Percentiles rank a stretch among this genome's conserved stretches.
phyloP scores from a whole-genome alignment of 2,113 vertebrate genomes.

The Scomber colias region DNA sequence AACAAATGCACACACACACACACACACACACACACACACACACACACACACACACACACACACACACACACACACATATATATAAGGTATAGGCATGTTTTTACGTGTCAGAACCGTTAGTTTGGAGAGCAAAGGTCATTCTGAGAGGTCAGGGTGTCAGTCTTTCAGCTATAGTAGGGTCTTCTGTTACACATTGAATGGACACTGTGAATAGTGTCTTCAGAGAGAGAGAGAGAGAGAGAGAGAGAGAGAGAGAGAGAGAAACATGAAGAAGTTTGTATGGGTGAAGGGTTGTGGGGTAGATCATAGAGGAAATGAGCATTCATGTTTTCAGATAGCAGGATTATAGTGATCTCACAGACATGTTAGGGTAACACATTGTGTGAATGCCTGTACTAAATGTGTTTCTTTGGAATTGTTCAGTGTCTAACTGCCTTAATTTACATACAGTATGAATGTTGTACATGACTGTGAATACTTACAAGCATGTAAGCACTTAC shows the following conservation, averaged over 20 bases:
- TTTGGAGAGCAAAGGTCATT: conserved; percentile 65
- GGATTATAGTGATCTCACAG: conserved; percentile 65
- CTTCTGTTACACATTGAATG: conserved; percentile 68
- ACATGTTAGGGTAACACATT: conserved; percentile 21
- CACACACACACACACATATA: background rate
- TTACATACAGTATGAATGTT: conserved; percentile 3
- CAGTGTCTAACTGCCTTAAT: background rate
- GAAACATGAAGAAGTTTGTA: conserved; percentile 39
- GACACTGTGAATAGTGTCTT: conserved; percentile 55
- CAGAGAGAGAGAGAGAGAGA: conserved; percentile 10
- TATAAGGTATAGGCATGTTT: conserved; percentile 49
- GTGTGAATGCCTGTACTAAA: background rate
- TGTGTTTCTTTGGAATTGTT: background rate
- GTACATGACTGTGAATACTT: conserved; percentile 18
- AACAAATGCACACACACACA: conserved; percentile 24
- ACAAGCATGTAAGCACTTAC: background rate
- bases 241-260: conserved; percentile 4
- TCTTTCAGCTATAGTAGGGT: conserved; percentile 71
- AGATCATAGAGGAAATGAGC: conserved; percentile 46
- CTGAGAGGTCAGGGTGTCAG: conserved; percentile 63
- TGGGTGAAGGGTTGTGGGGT: conserved; percentile 17
- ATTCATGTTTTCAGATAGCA: conserved; percentile 63
- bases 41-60: background rate
- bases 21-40: conserved; percentile 2
- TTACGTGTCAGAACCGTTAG: conserved; percentile 64